Evolutionary conservation across 2,888 invertebrate genomes (phyloP), one percentile per base, ranked within the genome.

Genomic region (Drosophila infuscata): DNA sequence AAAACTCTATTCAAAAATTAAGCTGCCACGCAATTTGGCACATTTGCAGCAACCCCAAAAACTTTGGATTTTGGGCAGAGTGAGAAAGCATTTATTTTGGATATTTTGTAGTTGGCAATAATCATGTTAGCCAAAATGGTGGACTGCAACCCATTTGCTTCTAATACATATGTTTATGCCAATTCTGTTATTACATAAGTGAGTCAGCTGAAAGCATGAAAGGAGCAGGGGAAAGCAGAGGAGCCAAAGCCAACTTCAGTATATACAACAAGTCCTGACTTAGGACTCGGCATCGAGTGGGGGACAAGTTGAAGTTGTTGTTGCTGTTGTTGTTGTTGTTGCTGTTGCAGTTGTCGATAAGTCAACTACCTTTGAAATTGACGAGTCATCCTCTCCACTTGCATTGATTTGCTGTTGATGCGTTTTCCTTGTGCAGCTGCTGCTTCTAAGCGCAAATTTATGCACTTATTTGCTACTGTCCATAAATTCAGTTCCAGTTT

Each of bases 121-220:
- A 65, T 64, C 61, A 46, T 61, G 70, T 60, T 62, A 51, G 57
- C 20, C 12, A 49, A 17, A 30, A 25, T 11, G 48, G 15, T 51
- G 15, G 12, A 29, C 6, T 29, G 30, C 43, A 70, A 35, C 72
- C 68, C 64, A 74, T 68, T 75, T 77, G 70, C 66, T 65, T 60
- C 70, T 78, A 87, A 88, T 88, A 88, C 84, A 88, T 79, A 84
- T 86, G 88, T 88, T 86, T 79, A 86, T 87, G 84, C 83, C 87
- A 87, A 88, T 87, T 87, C 88, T 70, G 68, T 71, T 84, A 86
- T 84, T 87, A 86, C 88, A 87, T 83, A 87, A 87, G 86, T 88
- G 87, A 88, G 84, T 88, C 87, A 88, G 87, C 88, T 69, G 70
- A 85, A 86, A 72, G 17, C 30, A 46, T 11, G 61, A 33, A 48